Percentiles rank a stretch among this genome's conserved stretches.
phyloP scores from a whole-genome alignment of 2,113 vertebrate genomes.

The Polypterus senegalus region DNA sequence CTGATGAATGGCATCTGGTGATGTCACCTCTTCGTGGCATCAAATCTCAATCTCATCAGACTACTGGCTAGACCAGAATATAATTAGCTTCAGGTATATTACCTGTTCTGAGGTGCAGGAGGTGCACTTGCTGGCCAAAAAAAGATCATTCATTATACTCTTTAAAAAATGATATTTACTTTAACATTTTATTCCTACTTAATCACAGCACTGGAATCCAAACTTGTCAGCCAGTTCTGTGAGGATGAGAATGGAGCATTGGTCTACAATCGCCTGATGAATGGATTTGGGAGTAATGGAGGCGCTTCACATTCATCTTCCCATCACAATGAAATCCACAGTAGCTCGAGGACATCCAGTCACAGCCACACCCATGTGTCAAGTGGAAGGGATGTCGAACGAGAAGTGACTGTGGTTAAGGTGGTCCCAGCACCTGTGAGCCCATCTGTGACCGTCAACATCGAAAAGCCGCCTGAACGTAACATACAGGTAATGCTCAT shows the following conservation, averaged over 20 bases:
- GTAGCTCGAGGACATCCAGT: not conserved
- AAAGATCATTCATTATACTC: conserved; percentile 1
- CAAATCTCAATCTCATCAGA: too few relatives aligned
- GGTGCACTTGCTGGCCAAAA: accelerated
- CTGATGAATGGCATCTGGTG: too few relatives aligned
- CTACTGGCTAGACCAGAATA: too few relatives aligned
- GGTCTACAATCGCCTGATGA: conserved; percentile 57
- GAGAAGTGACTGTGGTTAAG: not conserved
- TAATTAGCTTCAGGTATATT: too few relatives aligned
- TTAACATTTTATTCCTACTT: conserved; percentile 8
- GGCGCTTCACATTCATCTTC: not conserved
- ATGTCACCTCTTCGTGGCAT: too few relatives aligned
- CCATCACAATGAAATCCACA: not conserved
- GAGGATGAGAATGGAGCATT: conserved; percentile 74
- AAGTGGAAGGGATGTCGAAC: too few relatives aligned
- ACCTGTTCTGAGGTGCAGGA: too few relatives aligned
- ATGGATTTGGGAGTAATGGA: conserved; percentile 37
- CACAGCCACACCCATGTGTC: too few relatives aligned
- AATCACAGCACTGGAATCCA: conserved; percentile 65
- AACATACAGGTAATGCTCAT: conserved; percentile 3
- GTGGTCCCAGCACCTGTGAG: conserved; percentile 22
- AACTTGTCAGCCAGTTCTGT: conserved; percentile 78
- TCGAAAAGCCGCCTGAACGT: not conserved
- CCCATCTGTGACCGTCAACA: conserved; percentile 7
- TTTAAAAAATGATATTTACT: not conserved